These are phyloP conservation scores for Numenius phaeopus DNA, from an alignment of 2,797 vertebrate genomes.

Conservation along the genomic window DNA sequence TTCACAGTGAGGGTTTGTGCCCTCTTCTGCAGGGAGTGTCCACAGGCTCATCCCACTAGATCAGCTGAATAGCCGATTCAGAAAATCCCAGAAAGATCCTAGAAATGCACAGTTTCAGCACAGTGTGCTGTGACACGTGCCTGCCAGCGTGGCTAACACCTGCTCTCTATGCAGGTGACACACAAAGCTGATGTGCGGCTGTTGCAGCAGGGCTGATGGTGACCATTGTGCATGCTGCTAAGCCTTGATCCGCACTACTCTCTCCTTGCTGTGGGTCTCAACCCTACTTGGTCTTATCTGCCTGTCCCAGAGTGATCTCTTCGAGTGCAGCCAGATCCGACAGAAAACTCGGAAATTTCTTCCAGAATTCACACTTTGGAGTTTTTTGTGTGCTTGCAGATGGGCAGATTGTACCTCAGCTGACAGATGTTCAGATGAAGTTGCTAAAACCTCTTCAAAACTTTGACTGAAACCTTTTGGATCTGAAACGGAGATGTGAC, in stretches of 20 bases:
- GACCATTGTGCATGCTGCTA: no score
- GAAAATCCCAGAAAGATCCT: not conserved
- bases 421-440: no score
- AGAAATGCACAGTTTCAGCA: accelerated
- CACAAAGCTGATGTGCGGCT: not conserved
- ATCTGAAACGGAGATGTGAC: not conserved
- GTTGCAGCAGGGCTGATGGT: no score
- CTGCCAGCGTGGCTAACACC: accelerated
- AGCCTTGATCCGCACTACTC: no score
- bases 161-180: accelerated
- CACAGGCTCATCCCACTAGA: accelerated
- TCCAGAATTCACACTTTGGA: no score
- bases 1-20: not conserved
- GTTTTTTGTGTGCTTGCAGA: no score
- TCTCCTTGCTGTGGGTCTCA: not conserved
- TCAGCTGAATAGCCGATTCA: no score
- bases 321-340: not conserved
- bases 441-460: not conserved
- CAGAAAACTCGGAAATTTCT: not conserved
- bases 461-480: not conserved
- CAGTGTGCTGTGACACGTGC: accelerated
- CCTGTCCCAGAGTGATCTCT: accelerated
- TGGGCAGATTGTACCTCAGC: not conserved
- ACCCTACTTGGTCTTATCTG: accelerated
- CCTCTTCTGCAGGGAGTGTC: not conserved